These are phyloP conservation scores for Phalera bucephala DNA, from an alignment of 2,888 invertebrate genomes.

Conservation along the genomic window DNA sequence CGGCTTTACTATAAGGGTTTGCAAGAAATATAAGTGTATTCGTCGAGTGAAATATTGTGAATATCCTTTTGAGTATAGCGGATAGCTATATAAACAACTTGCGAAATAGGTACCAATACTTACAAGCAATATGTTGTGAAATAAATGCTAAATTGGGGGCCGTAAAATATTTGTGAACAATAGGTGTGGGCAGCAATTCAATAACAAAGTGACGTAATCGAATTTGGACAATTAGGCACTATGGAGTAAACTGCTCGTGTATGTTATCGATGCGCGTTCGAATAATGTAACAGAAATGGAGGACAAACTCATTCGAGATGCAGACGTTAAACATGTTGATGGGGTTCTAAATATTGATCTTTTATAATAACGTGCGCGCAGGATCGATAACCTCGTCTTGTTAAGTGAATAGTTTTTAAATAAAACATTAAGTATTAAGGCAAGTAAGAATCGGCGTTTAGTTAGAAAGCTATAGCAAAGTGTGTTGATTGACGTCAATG, in stretches of 20 bases:
- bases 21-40: constrained; percentile 32
- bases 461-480: constrained; percentile 49
- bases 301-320: constrained; percentile 46
- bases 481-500: constrained; percentile 59
- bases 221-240: constrained; percentile 58
- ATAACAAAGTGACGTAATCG: constrained; percentile 50
- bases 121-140: constrained; percentile 39
- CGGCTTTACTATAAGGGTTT: constrained; percentile 42
- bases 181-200: constrained; percentile 38
- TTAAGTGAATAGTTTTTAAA: background rate
- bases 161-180: constrained; percentile 44
- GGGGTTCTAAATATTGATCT: constrained; percentile 37
- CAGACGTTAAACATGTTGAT: constrained; percentile 41
- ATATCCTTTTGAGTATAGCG: constrained; percentile 28
- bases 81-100: constrained; percentile 41
- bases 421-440: too few relatives aligned
- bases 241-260: constrained; percentile 61
- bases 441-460: too few relatives aligned
- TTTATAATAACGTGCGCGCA: constrained; percentile 27
- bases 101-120: constrained; percentile 33
- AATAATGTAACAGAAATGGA: constrained; percentile 38
- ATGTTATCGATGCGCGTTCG: constrained; percentile 57
- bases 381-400: constrained; percentile 14
- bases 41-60: constrained; percentile 21
- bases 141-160: constrained; percentile 40